These are phyloP conservation scores for Limanda limanda DNA, from an alignment of 2,113 vertebrate species.

Conservation along the genomic window DNA sequence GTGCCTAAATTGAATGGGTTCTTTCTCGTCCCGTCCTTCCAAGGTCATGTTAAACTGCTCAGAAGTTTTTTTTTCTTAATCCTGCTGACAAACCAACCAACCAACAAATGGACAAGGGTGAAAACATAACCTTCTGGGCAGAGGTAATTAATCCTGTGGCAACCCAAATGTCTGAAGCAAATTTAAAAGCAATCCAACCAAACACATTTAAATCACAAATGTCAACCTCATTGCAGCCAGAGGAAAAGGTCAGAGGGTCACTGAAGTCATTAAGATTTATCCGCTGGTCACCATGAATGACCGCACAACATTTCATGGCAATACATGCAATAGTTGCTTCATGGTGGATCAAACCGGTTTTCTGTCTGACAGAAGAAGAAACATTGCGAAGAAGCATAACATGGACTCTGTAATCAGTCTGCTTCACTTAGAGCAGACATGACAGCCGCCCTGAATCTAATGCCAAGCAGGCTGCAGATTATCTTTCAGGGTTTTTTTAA, in stretches of 20 bases:
- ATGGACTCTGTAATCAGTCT: conserved; percentile 43
- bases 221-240: background rate
- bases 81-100: too few relatives aligned
- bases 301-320: background rate
- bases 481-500: conserved; percentile 44
- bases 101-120: too few relatives aligned
- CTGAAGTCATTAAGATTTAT: background rate
- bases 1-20: too few relatives aligned
- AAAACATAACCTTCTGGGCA: too few relatives aligned
- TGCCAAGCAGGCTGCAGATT: conserved; percentile 51
- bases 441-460: conserved; percentile 52
- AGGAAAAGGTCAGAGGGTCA: background rate
- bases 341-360: background rate
- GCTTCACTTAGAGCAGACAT: conserved; percentile 46
- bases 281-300: background rate
- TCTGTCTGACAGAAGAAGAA: background rate
- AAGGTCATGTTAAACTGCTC: too few relatives aligned
- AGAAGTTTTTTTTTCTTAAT: too few relatives aligned
- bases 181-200: background rate
- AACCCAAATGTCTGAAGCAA: background rate
- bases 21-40: too few relatives aligned
- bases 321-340: background rate
- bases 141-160: background rate
- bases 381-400: background rate
- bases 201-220: background rate